phyloP scores from a whole-genome alignment of 2,113 vertebrate species.

The Gobio gobio region DNA sequence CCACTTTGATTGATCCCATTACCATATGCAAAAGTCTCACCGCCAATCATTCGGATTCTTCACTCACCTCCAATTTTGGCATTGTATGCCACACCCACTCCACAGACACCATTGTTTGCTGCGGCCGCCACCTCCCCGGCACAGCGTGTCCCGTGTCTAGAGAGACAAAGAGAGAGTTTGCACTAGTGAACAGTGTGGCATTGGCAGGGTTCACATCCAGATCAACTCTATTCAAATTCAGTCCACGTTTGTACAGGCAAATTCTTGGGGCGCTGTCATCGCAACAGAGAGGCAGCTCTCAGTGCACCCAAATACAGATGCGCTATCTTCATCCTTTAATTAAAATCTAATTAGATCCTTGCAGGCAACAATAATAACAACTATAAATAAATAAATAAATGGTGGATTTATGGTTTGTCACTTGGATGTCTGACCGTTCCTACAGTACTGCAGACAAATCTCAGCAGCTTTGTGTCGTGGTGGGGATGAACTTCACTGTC shows the following conservation, averaged over 20 bases:
- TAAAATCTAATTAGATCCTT: conserved; percentile 34
- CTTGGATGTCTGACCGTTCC: conserved; percentile 16
- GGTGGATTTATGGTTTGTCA: not conserved
- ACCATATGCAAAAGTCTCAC: conserved; percentile 48
- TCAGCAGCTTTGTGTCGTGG: not conserved
- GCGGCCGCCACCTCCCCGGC: conserved; percentile 92
- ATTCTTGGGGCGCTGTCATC: not conserved
- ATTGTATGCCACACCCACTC: conserved; percentile 92
- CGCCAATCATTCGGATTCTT: not conserved
- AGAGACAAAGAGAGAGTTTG: conserved; percentile 13
- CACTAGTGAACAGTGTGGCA: not conserved
- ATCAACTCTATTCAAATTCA: conserved; percentile 39
- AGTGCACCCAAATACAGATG: not conserved
- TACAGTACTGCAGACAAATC: conserved; percentile 35
- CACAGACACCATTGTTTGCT: conserved; percentile 92
- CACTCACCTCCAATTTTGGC: conserved; percentile 91
- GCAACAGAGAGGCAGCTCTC: not conserved
- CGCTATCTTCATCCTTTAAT: conserved; percentile 32
- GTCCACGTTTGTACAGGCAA: conserved; percentile 8
- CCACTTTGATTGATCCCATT: not conserved
- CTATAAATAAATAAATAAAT: conserved; percentile 16
- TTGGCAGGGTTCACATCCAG: not conserved
- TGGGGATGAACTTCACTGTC: not conserved
- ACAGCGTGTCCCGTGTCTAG: conserved; percentile 92
- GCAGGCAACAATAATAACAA: not conserved